These are phyloP conservation scores for Hydrocynus forskahlii DNA, from an alignment of 2,797 vertebrate species.

Conservation along the genomic window DNA sequence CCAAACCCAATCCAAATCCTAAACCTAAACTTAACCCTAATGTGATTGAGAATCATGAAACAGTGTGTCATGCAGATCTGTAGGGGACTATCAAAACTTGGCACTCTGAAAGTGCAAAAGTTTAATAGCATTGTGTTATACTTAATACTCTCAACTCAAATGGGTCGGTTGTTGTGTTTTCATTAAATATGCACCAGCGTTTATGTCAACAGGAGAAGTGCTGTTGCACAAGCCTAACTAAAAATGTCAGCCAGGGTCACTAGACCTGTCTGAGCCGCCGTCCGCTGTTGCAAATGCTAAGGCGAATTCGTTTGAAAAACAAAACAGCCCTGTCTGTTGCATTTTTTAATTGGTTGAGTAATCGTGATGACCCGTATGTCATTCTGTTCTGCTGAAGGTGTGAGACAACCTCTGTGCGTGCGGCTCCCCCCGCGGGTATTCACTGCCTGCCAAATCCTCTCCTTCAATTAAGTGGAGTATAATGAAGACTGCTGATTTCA, in stretches of 20 bases:
- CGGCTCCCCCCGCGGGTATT: conserved; percentile 13
- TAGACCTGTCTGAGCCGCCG: not conserved
- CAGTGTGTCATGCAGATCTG: too few species aligned
- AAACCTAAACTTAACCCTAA: too few species aligned
- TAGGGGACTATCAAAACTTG: too few species aligned
- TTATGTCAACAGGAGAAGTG: not conserved
- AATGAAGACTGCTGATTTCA: conserved; percentile 34
- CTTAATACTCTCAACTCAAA: too few species aligned
- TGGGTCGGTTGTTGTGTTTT: not conserved
- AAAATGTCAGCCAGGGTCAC: not conserved
- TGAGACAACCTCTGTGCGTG: conserved; percentile 5
- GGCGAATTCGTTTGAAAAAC: conserved; percentile 10
- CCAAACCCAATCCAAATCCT: too few species aligned
- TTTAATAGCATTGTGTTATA: too few species aligned
- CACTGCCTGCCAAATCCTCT: conserved; percentile 38
- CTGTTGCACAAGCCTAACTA: conserved; percentile 1
- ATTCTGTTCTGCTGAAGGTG: conserved; percentile 31
- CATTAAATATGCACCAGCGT: conserved; percentile 3
- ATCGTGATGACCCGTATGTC: conserved; percentile 30
- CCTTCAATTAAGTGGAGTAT: conserved; percentile 41
- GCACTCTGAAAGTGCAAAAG: too few species aligned
- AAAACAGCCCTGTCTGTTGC: not conserved
- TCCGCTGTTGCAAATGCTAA: not conserved
- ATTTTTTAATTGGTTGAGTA: conserved; percentile 28
- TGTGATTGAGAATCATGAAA: too few species aligned